Percentiles rank a stretch among this genome's conserved stretches.
Evolutionary conservation across 2,113 vertebrate genomes (phyloP).

Genomic region (Barnardius zonarius): DNA sequence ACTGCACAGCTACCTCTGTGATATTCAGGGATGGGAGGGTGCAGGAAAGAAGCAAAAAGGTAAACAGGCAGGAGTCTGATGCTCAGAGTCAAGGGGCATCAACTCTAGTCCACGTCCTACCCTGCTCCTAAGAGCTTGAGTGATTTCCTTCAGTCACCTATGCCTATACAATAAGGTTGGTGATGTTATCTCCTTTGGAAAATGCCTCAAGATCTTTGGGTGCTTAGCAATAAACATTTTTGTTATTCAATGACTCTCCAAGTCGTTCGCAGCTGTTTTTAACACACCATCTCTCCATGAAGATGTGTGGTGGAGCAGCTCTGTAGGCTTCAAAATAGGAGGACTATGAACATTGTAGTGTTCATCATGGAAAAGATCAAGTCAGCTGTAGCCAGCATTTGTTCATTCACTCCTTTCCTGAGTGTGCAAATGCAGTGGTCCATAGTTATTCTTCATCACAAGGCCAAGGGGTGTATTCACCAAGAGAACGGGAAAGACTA

Average conservation of each 20-base stretch:
- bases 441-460: neutral
- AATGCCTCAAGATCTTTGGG: neutral
- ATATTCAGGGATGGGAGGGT: neutral
- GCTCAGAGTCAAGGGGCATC: neutral
- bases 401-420: neutral
- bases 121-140: neutral
- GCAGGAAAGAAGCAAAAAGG: neutral
- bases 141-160: neutral
- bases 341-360: neutral
- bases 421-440: constrained; percentile 17
- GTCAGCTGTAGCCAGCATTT: neutral
- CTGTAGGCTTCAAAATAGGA: neutral
- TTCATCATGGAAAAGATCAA: neutral
- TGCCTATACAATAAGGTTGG: neutral
- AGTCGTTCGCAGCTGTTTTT: neutral
- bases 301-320: neutral
- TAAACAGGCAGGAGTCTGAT: neutral
- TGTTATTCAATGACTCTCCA: neutral
- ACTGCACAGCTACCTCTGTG: neutral
- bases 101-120: neutral
- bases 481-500: neutral
- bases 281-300: neutral
- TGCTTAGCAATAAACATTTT: neutral
- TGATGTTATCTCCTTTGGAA: neutral
- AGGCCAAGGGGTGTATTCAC: neutral